Evolutionary conservation across 2,888 invertebrate genomes (phyloP).

Genomic region (Neocrepidodera transversa): DNA sequence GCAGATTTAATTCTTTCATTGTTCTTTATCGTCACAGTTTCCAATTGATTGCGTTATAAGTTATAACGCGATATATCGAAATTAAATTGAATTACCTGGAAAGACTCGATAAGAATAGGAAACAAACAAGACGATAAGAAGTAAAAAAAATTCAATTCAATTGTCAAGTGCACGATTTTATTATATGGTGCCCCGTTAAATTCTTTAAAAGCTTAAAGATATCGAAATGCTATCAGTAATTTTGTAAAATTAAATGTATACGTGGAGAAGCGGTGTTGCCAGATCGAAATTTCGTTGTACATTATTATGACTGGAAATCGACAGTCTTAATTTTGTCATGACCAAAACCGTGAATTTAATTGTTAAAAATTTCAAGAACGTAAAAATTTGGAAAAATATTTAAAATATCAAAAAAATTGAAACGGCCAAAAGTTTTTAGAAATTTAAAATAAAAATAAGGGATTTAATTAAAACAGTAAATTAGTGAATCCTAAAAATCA

Average conservation of each 20-base stretch:
- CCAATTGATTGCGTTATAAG: constrained; percentile 17
- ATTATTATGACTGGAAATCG: too few species aligned
- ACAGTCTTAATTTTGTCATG: too few species aligned
- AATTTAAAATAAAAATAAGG: too few species aligned
- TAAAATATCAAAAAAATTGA: too few species aligned
- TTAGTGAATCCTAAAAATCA: too few species aligned
- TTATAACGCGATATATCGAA: constrained; percentile 9
- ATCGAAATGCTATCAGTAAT: constrained; percentile 13
- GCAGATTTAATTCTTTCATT: constrained; percentile 4
- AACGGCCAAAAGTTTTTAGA: too few species aligned
- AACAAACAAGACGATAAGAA: constrained; percentile 24
- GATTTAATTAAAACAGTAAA: too few species aligned
- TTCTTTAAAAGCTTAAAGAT: constrained; percentile 18
- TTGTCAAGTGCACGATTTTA: constrained; percentile 22
- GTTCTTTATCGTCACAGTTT: constrained; percentile 17
- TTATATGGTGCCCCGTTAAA: background rate
- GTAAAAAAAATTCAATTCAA: constrained; percentile 16
- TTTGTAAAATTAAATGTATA: constrained; percentile 10
- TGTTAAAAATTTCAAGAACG: too few species aligned
- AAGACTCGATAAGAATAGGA: constrained; percentile 22
- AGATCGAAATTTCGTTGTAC: too few species aligned
- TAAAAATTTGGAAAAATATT: too few species aligned
- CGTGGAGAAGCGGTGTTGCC: too few species aligned
- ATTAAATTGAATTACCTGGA: constrained; percentile 25
- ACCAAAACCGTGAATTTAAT: too few species aligned